Evolutionary conservation across 2,113 vertebrate genomes (phyloP).

Genomic region (Thryonomys swinderianus): DNA sequence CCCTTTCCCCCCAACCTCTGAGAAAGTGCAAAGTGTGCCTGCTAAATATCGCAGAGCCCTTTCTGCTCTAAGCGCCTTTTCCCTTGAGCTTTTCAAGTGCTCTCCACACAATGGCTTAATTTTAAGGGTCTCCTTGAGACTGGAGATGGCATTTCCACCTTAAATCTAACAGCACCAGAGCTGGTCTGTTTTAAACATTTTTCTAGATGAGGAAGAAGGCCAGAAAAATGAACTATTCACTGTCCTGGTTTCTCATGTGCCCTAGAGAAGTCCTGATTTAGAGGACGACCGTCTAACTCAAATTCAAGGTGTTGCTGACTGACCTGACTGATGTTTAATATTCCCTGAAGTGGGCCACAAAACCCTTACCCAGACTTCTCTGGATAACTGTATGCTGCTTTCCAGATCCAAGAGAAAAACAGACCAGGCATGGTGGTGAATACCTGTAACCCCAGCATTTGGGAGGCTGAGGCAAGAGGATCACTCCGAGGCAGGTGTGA

Average conservation of each 20-base stretch:
- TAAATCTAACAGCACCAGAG: slow-evolving; percentile 2
- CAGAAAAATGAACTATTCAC: not conserved
- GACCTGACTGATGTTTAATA: not conserved
- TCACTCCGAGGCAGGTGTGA: not conserved
- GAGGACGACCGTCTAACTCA: not conserved
- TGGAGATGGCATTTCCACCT: not conserved
- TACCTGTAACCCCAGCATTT: not conserved
- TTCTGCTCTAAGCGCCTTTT: not conserved
- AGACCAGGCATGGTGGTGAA: not conserved
- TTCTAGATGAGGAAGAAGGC: not conserved
- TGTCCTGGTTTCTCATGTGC: not conserved
- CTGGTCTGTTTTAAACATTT: not conserved
- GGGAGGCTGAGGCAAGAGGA: not conserved
- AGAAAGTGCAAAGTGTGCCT: not conserved
- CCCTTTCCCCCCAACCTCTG: not conserved
- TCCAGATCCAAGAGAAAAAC: slow-evolving; percentile 8
- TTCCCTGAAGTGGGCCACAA: not conserved
- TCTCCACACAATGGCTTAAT: not conserved
- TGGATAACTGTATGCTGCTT: not conserved
- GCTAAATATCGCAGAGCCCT: not conserved
- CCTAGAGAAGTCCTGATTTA: not conserved
- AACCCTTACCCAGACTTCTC: not conserved
- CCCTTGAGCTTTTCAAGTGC: not conserved
- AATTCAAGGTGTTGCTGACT: not conserved
- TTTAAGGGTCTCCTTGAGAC: slow-evolving; percentile 51